Evolutionary conservation across 2,888 invertebrate species (phyloP).

Genomic region (Dryomyza anilis): DNA sequence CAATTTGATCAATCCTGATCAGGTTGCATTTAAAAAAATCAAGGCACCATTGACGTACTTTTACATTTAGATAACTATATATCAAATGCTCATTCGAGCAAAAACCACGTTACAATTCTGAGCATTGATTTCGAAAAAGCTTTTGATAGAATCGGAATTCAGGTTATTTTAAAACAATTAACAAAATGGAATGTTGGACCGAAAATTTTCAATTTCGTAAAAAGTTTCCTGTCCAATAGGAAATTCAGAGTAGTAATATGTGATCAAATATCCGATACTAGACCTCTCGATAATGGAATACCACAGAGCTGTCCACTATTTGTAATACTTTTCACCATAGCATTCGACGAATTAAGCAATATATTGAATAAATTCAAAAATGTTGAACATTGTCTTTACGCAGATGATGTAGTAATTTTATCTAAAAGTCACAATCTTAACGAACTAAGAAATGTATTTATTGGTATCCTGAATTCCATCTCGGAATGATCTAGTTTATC

Average conservation of each 20-base stretch:
- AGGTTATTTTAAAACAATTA: too few species aligned
- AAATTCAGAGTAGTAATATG: slow-evolving; percentile 20
- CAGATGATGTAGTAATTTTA: slow-evolving; percentile 2
- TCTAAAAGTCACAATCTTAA: not conserved
- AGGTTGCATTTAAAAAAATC: slow-evolving; percentile 22
- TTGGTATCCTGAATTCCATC: too few species aligned
- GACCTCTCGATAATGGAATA: slow-evolving; percentile 19
- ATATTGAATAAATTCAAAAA: slow-evolving; percentile 21
- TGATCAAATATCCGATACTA: not conserved
- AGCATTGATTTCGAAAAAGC: slow-evolving; percentile 27
- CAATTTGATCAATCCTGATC: slow-evolving; percentile 1
- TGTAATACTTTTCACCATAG: not conserved
- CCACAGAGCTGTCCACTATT: slow-evolving; percentile 10
- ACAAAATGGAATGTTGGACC: slow-evolving; percentile 18
- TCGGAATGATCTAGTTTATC: too few species aligned
- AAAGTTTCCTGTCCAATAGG: slow-evolving; percentile 21
- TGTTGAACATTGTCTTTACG: slow-evolving; percentile 8
- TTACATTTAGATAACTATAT: slow-evolving; percentile 10
- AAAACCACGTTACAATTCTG: slow-evolving; percentile 29
- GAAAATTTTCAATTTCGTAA: slow-evolving; percentile 21
- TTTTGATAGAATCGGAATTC: too few species aligned
- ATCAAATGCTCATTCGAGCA: slow-evolving; percentile 22
- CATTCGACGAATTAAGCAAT: slow-evolving; percentile 21
- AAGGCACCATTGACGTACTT: slow-evolving; percentile 12
- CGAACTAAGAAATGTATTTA: too few species aligned